phyloP scores from a whole-genome alignment of 2,113 vertebrate species.

The Hipposideros armiger region DNA sequence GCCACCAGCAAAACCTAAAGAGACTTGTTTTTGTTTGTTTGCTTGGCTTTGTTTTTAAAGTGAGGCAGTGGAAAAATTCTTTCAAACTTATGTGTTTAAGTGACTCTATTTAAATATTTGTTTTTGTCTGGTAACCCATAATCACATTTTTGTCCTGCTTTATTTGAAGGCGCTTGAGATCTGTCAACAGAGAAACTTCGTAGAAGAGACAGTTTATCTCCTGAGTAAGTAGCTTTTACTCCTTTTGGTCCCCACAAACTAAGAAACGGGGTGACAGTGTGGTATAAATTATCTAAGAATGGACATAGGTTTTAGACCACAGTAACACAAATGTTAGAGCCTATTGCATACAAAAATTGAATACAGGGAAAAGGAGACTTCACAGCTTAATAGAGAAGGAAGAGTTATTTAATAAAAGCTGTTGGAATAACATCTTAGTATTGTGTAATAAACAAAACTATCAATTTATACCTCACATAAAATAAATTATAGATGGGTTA shows the following conservation, averaged over 20 bases:
- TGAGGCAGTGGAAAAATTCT: background rate
- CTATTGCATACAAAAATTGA: background rate
- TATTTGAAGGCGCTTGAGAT: conserved; percentile 95
- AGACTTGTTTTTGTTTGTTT: background rate
- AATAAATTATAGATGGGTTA: background rate
- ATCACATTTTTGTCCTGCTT: conserved; percentile 70
- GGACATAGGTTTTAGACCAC: background rate
- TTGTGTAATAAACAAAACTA: background rate
- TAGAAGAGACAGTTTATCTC: conserved; percentile 98
- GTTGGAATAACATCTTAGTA: background rate
- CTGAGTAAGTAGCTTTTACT: conserved; percentile 93
- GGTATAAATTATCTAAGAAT: background rate
- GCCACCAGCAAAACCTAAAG: background rate
- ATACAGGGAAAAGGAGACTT: background rate
- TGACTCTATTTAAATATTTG: background rate
- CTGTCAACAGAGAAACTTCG: conserved; percentile 98
- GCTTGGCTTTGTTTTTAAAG: conserved; percentile 29
- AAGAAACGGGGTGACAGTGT: background rate
- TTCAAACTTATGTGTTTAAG: background rate
- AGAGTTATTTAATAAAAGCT: background rate
- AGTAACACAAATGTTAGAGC: background rate
- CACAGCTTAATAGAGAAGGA: background rate
- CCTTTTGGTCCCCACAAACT: conserved; percentile 4
- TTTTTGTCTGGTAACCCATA: background rate
- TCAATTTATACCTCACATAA: background rate